Evolutionary conservation across 2,797 vertebrate genomes (phyloP), one percentile per base, ranked within the genome.

Genomic region (Etheostoma perlongum): DNA sequence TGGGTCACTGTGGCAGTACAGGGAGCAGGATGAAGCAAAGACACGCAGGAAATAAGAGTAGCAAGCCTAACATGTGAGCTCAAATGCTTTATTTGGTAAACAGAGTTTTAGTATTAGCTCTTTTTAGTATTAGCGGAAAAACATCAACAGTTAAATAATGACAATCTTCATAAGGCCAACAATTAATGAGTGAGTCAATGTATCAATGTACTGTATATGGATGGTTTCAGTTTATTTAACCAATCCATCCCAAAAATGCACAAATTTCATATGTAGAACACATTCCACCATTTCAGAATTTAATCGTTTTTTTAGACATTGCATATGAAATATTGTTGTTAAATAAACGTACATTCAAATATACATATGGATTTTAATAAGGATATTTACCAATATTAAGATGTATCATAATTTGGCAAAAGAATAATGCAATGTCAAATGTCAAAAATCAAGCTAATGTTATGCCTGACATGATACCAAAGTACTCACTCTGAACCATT

Each of bases 51-150:
- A 53, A 54, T 40, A 23, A 51, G 16, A 48, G 6, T 5, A 18
- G 83, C 88, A 53, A 36, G 9, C 33, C 2, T 7, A 23, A 18
- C 92, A 89, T 91, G 89, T 86, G 88, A 92, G 92, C 91, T 88
- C 81, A 47, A 25, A 87, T 19, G 15, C 53, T 53, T 30, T 9
- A 33, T 5, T 60, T 19, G 5, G 15, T 42, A 42, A 10, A 40
- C 3, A 10, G 0, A 14, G 40, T 46, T 23, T 49, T 19, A 49
- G 19, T 14, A 10, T 46, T 6, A n/a, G 9, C 2, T 63, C 15
- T 40, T 40, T 40, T 40, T 40, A 40, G 11, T 40, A 10, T 30
- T 30, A 36, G 18, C 4, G 13, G 30, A 42, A 63, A 42, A 68
- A 52, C n/a, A n/a, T 23, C 19, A 64, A 11, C 8, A 30, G n/a